phyloP scores from a whole-genome alignment of 2,113 vertebrate species.

The Sinocyclocheilus maitianheensis region DNA sequence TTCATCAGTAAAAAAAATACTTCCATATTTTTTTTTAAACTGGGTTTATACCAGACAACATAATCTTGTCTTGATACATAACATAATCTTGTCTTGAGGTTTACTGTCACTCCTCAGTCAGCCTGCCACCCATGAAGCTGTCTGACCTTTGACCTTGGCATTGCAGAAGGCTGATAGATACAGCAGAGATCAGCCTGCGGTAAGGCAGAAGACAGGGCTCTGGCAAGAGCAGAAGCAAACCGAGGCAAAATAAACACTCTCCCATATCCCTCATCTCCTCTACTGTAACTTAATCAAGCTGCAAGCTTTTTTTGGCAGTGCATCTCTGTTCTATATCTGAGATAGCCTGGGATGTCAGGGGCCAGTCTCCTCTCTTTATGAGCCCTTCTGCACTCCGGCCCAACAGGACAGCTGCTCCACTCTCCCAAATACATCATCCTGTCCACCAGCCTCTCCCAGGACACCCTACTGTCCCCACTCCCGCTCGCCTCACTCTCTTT shows the following conservation, averaged over 20 bases:
- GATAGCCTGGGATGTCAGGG: slow-evolving; percentile 49
- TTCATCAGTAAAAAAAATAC: background rate
- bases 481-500: slow-evolving; percentile 20
- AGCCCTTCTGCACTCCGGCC: slow-evolving; percentile 52
- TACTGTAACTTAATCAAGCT: slow-evolving; percentile 63
- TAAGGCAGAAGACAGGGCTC: slow-evolving; percentile 24
- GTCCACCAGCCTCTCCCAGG: slow-evolving; percentile 68
- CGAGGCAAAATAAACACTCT: slow-evolving; percentile 57
- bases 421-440: slow-evolving; percentile 69
- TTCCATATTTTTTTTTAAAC: background rate
- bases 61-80: slow-evolving; percentile 35
- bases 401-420: slow-evolving; percentile 59
- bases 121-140: slow-evolving; percentile 52
- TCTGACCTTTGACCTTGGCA: slow-evolving; percentile 53
- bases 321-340: slow-evolving; percentile 53
- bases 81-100: slow-evolving; percentile 30
- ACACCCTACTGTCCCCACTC: slow-evolving; percentile 61
- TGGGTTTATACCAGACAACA: background rate
- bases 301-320: slow-evolving; percentile 31
- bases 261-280: slow-evolving; percentile 46
- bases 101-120: slow-evolving; percentile 38
- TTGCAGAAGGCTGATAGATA: slow-evolving; percentile 49
- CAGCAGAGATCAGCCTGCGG: slow-evolving; percentile 40
- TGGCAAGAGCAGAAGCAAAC: slow-evolving; percentile 38
- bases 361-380: slow-evolving; percentile 51